Conservation (phyloP, 1,140 invertebrate genomes). For the Drosophila paulistorum region DNA sequence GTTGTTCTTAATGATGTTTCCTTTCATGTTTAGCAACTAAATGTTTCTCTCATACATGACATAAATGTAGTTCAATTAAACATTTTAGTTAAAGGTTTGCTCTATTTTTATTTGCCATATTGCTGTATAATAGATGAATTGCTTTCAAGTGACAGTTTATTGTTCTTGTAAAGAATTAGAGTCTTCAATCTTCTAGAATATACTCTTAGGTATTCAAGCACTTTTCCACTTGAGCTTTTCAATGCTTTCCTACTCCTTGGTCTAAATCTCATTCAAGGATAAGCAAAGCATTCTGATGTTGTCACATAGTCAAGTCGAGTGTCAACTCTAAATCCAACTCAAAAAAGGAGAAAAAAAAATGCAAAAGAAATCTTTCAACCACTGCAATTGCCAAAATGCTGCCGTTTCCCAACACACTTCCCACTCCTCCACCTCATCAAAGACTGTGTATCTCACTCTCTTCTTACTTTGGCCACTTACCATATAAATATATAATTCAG, state of each 20-base stretch:
- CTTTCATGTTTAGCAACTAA: not conserved
- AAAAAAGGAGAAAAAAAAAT: not conserved
- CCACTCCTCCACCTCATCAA: not conserved
- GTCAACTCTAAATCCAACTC: not conserved
- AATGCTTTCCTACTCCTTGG: not conserved
- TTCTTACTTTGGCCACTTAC: not conserved
- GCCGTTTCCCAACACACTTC: not conserved
- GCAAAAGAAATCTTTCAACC: not conserved
- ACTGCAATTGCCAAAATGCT: conserved; percentile 6
- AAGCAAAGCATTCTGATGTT: conserved; percentile 6
- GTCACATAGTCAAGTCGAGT: conserved; percentile 3
- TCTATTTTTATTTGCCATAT: not conserved
- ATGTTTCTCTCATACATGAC: too few relatives aligned
- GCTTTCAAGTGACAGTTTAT: not conserved
- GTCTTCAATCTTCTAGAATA: not conserved
- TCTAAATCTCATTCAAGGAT: conserved; percentile 2
- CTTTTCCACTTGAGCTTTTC: not conserved
- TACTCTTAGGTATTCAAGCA: conserved; percentile 5
- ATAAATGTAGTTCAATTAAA: too few relatives aligned
- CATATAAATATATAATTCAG: conserved; percentile 12
- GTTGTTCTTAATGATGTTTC: not conserved
- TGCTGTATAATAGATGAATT: not conserved
- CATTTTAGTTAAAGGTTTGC: too few relatives aligned
- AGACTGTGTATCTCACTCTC: not conserved
- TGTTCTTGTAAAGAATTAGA: conserved; percentile 3